Conservation (phyloP, 2,113 vertebrate genomes). For the Tragelaphus imberbis region DNA sequence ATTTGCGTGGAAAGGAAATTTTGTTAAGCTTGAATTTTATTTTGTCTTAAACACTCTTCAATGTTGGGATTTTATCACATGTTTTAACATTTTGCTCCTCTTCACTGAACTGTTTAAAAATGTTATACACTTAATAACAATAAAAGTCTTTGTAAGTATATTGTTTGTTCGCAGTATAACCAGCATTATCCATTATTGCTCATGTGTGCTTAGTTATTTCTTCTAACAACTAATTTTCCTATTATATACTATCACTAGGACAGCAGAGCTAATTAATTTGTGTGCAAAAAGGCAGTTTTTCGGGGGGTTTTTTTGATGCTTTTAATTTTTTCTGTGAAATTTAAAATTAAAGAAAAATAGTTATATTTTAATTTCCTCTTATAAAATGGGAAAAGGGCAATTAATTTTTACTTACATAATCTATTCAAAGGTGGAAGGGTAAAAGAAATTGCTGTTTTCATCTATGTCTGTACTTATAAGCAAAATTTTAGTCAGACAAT, state of each 20-base stretch:
- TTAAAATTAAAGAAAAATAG: constrained; percentile 23
- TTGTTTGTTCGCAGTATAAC: background rate
- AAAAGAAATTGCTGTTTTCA: constrained; percentile 14
- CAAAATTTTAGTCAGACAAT: constrained; percentile 33
- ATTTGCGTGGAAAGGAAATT: background rate
- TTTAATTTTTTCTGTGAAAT: constrained; percentile 35
- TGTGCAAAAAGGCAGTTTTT: background rate
- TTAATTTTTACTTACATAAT: background rate
- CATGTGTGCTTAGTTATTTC: constrained; percentile 17
- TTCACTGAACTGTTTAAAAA: background rate
- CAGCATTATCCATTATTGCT: background rate
- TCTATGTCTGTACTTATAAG: background rate
- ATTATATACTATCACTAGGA: constrained; percentile 14
- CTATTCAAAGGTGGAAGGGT: background rate
- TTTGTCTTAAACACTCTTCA: background rate
- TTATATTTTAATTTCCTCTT: rapidly evolving
- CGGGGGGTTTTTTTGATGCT: background rate
- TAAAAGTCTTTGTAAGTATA: background rate
- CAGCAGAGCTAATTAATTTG: constrained; percentile 52
- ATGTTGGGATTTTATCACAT: background rate
- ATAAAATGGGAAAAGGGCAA: background rate
- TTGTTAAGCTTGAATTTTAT: background rate
- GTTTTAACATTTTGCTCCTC: background rate
- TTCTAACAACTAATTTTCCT: constrained; percentile 14
- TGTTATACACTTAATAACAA: background rate